Percentiles rank a stretch among this genome's conserved stretches.
Conservation (phyloP, 2,888 invertebrate genomes). For the Teleiodes luculella region DNA sequence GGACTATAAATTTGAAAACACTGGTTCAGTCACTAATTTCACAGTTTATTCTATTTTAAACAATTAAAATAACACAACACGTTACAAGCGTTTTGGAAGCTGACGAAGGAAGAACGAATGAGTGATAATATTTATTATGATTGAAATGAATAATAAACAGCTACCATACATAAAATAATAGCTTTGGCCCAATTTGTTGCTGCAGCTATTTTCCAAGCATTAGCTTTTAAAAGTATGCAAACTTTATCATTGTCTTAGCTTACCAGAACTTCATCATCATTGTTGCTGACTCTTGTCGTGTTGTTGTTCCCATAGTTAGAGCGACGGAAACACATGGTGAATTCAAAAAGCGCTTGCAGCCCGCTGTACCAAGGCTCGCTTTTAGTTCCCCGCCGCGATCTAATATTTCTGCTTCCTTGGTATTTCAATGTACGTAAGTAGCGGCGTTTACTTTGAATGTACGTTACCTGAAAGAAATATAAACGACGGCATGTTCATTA, state of each 20-base stretch:
- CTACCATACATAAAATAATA: not conserved
- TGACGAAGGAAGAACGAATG: too few relatives aligned
- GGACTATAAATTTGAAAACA: too few relatives aligned
- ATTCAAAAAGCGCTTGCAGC: conserved; percentile 47
- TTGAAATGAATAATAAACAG: too few relatives aligned
- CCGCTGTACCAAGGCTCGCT: conserved; percentile 44
- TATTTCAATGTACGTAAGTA: conserved; percentile 73
- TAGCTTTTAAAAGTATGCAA: not conserved
- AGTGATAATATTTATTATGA: too few relatives aligned
- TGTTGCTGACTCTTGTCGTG: conserved; percentile 47
- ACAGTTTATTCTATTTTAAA: too few relatives aligned
- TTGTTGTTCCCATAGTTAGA: conserved; percentile 56
- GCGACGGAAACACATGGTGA: conserved; percentile 60
- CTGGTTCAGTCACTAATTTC: too few relatives aligned
- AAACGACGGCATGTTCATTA: not conserved
- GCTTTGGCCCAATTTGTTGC: not conserved
- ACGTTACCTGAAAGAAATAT: conserved; percentile 57
- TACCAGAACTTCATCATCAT: conserved; percentile 58
- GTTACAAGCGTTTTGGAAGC: too few relatives aligned
- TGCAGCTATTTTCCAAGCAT: not conserved
- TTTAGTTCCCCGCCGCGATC: conserved; percentile 39
- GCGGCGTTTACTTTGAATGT: conserved; percentile 72
- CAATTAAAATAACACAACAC: too few relatives aligned
- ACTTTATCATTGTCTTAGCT: conserved; percentile 28
- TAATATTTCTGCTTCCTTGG: conserved; percentile 66